phyloP scores from a whole-genome alignment of 2,888 invertebrate genomes.

The Ophion costatus region DNA sequence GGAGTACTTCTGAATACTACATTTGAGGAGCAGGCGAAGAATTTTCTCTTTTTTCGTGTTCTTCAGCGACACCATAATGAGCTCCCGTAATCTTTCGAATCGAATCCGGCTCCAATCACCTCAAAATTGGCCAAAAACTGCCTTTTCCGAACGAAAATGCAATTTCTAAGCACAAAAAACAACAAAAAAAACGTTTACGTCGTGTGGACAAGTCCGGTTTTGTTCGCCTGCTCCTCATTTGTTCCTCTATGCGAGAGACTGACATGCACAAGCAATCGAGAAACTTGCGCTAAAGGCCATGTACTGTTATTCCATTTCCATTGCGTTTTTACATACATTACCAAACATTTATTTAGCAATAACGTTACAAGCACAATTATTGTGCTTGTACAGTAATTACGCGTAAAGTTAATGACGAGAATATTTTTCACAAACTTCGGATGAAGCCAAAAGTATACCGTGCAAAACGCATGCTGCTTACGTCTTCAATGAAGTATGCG shows the following conservation, averaged over 20 bases:
- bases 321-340: neutral
- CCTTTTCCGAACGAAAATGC: no score
- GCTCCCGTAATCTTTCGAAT: no score
- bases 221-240: neutral
- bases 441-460: neutral
- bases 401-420: neutral
- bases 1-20: constrained; percentile 6
- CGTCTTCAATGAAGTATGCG: neutral
- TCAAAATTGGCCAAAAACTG: no score
- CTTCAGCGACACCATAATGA: no score
- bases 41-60: no score
- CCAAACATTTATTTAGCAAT: no score
- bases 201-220: no score
- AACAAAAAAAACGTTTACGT: no score
- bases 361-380: no score
- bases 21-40: neutral
- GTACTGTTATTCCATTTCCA: neutral
- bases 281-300: constrained; percentile 6
- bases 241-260: neutral
- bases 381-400: no score
- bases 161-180: no score
- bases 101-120: no score
- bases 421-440: neutral
- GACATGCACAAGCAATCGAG: constrained; percentile 37
- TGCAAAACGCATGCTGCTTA: neutral